Evolutionary conservation across 1,140 invertebrate species (phyloP).

Genomic region (Tyrophagus putrescentiae): DNA sequence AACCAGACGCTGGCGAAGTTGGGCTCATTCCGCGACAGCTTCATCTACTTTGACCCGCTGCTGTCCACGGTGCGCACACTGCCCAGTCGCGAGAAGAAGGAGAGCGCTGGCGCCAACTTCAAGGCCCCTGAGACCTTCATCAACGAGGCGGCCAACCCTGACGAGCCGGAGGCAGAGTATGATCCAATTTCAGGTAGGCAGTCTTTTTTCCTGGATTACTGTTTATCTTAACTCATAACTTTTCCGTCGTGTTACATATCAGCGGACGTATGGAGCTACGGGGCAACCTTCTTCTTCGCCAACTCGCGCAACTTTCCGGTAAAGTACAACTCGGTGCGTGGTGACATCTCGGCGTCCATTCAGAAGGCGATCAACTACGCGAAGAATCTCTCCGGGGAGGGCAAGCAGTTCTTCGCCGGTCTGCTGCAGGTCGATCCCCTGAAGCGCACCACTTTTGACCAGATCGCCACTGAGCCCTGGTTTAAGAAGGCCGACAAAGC

Average conservation of each 20-base stretch:
- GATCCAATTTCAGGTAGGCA: constrained; percentile 6
- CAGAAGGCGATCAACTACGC: too few relatives aligned
- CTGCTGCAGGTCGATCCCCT: too few relatives aligned
- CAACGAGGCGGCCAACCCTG: too few relatives aligned
- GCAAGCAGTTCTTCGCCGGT: too few relatives aligned
- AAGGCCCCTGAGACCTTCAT: not conserved
- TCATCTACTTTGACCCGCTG: not conserved
- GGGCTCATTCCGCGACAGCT: not conserved
- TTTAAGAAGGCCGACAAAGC: too few relatives aligned
- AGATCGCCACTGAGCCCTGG: too few relatives aligned
- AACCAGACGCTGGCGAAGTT: constrained; percentile 1
- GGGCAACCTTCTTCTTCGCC: constrained; percentile 1
- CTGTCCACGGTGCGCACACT: not conserved
- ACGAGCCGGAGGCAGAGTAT: constrained; percentile 3
- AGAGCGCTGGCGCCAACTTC: not conserved
- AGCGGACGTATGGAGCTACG: constrained; percentile 5
- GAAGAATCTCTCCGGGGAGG: too few relatives aligned
- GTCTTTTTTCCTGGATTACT: too few relatives aligned
- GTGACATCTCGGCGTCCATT: too few relatives aligned
- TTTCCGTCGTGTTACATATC: too few relatives aligned
- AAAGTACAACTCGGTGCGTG: not conserved
- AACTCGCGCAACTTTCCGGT: not conserved
- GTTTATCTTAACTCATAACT: too few relatives aligned
- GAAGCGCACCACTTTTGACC: too few relatives aligned
- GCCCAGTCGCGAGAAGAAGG: not conserved